These are phyloP conservation scores for Bryconaethiops microstoma DNA, from an alignment of 2,797 vertebrate genomes.

Conservation along the genomic window DNA sequence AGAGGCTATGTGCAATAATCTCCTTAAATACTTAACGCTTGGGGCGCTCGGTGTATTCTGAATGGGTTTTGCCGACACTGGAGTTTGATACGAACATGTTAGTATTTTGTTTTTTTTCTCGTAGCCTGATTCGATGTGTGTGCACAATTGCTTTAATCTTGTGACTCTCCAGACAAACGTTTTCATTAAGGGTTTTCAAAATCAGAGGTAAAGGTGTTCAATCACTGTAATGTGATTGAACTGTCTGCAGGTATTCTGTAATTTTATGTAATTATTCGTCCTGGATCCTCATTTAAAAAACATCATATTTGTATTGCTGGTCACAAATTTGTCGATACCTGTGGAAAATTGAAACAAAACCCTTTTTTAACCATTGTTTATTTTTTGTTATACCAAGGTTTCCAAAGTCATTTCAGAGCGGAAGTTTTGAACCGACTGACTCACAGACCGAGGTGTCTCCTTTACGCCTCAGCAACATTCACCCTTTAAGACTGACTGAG, in stretches of 20 bases:
- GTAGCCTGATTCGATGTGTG: slow-evolving; percentile 22
- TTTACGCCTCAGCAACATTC: too few relatives aligned
- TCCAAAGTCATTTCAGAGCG: background rate
- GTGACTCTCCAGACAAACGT: background rate
- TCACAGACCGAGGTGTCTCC: background rate
- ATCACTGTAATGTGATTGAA: slow-evolving; percentile 21
- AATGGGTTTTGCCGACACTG: slow-evolving; percentile 3
- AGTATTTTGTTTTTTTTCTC: background rate
- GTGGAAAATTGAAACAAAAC: background rate
- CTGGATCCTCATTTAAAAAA: background rate
- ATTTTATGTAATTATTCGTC: slow-evolving; percentile 5
- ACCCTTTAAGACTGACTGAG: too few relatives aligned
- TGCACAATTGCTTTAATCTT: slow-evolving; percentile 23
- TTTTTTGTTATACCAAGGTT: background rate
- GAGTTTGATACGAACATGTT: background rate
- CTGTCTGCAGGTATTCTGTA: slow-evolving; percentile 12
- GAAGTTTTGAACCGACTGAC: background rate
- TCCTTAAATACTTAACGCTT: slow-evolving; percentile 32
- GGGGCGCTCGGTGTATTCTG: background rate
- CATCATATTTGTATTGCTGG: too few relatives aligned
- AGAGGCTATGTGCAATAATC: slow-evolving; percentile 48
- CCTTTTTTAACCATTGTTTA: background rate
- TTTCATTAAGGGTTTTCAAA: slow-evolving; percentile 3
- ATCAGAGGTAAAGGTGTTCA: background rate
- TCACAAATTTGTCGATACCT: too few relatives aligned